Evolutionary conservation across 2,888 invertebrate genomes (phyloP).

Genomic region (Endomychus coccineus): DNA sequence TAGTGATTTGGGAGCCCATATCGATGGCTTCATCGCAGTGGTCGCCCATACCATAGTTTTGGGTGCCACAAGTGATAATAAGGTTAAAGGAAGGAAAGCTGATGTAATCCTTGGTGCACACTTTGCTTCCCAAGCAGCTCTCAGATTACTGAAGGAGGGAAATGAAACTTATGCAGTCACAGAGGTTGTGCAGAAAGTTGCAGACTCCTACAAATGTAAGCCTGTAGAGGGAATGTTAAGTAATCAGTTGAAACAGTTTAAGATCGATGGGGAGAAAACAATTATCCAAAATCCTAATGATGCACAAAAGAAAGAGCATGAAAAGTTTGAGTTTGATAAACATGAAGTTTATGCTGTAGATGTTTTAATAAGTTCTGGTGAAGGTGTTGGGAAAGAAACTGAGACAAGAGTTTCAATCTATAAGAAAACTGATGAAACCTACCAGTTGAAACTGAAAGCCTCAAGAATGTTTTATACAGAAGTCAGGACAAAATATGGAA

Average conservation of each 20-base stretch:
- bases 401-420: slow-evolving; percentile 95
- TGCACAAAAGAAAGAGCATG: slow-evolving; percentile 93
- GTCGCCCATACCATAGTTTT: slow-evolving; percentile 93
- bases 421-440: slow-evolving; percentile 96
- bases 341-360: slow-evolving; percentile 98
- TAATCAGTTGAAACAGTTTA: slow-evolving; percentile 92
- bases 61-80: slow-evolving; percentile 65
- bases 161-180: slow-evolving; percentile 89
- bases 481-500: slow-evolving; percentile 84
- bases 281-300: slow-evolving; percentile 97
- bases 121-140: slow-evolving; percentile 90
- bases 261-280: slow-evolving; percentile 96
- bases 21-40: slow-evolving; percentile 98
- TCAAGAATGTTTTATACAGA: slow-evolving; percentile 87
- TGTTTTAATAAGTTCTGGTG: slow-evolving; percentile 79
- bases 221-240: slow-evolving; percentile 93
- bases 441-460: slow-evolving; percentile 95
- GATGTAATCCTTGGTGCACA: slow-evolving; percentile 95
- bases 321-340: slow-evolving; percentile 90
- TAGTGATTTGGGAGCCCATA: slow-evolving; percentile 95
- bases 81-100: slow-evolving; percentile 81
- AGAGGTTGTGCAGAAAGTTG: slow-evolving; percentile 86
- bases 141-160: slow-evolving; percentile 85
- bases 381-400: slow-evolving; percentile 72
- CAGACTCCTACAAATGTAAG: slow-evolving; percentile 90